Percentiles rank a stretch among this genome's conserved stretches.
phyloP scores from a whole-genome alignment of 23 tunicate genomes.

The Aplidium turbinatum region DNA sequence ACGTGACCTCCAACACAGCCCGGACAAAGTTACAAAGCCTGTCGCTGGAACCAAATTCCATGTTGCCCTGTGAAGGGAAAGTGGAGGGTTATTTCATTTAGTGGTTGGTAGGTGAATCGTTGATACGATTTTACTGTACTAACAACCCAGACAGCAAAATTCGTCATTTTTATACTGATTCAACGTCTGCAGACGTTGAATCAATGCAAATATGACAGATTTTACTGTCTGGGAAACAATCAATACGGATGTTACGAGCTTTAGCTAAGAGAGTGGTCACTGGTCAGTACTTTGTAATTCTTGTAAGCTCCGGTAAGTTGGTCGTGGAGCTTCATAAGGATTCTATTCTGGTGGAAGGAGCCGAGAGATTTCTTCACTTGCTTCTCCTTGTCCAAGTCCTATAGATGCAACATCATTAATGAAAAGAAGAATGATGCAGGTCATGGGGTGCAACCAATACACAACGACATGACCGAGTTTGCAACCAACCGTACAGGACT shows the following conservation, averaged over 20 bases:
- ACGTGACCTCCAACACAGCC: constrained; percentile 49
- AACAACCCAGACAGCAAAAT: too few relatives aligned
- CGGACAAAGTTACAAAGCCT: constrained; percentile 48
- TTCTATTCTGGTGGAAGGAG: constrained; percentile 35
- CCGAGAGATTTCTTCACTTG: constrained; percentile 49
- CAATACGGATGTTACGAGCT: not conserved
- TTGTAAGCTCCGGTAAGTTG: constrained; percentile 66
- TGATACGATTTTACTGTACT: too few relatives aligned
- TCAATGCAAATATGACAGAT: too few relatives aligned
- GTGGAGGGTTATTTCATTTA: not conserved
- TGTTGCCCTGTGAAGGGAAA: constrained; percentile 41
- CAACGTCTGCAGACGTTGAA: too few relatives aligned
- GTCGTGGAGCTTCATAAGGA: constrained; percentile 64
- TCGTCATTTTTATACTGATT: too few relatives aligned
- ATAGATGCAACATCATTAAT: too few relatives aligned
- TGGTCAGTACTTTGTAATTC: constrained; percentile 80
- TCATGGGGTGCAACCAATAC: too few relatives aligned
- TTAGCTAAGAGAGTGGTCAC: not conserved
- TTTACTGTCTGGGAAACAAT: too few relatives aligned
- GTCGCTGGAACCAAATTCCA: constrained; percentile 66
- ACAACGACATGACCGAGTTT: too few relatives aligned
- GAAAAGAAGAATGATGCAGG: too few relatives aligned
- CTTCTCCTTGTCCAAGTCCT: constrained; percentile 48
- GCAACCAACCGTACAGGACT: too few relatives aligned
- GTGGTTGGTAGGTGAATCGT: too few relatives aligned